Evolutionary conservation across 2,797 vertebrate genomes (phyloP).

Genomic region (Sebastes oblongus): DNA sequence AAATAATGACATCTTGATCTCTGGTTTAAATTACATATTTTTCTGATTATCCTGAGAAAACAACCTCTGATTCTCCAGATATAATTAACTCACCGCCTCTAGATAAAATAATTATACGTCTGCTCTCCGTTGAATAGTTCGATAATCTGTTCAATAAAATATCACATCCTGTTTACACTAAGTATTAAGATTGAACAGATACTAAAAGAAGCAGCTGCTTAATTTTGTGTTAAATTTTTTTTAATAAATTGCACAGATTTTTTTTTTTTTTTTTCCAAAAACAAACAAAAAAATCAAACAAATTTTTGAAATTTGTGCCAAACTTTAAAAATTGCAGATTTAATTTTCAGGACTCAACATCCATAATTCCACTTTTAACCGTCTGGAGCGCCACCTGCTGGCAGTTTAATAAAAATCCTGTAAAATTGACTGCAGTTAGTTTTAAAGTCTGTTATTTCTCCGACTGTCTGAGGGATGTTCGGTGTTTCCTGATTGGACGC

Average conservation of each 20-base stretch:
- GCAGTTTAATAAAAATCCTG: not conserved
- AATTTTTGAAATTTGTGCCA: not conserved
- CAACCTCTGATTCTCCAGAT: not conserved
- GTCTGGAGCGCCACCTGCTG: conserved; percentile 44
- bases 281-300: not conserved
- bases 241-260: not conserved
- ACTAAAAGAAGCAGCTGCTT: too few relatives aligned
- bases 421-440: not conserved
- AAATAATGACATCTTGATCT: not conserved
- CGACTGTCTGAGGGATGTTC: too few relatives aligned
- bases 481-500: not conserved
- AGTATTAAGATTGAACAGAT: not conserved
- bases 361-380: not conserved
- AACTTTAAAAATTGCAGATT: not conserved
- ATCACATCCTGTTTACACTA: too few relatives aligned
- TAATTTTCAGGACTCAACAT: not conserved
- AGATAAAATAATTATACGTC: not conserved
- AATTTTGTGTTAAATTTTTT: not conserved
- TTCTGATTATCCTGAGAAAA: not conserved
- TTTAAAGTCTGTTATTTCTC: too few relatives aligned
- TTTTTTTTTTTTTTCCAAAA: not conserved
- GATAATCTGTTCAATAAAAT: too few relatives aligned
- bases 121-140: not conserved
- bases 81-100: not conserved
- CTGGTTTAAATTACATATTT: not conserved